Conservation (phyloP, 2,888 invertebrate species). For the Eledona agricola region DNA sequence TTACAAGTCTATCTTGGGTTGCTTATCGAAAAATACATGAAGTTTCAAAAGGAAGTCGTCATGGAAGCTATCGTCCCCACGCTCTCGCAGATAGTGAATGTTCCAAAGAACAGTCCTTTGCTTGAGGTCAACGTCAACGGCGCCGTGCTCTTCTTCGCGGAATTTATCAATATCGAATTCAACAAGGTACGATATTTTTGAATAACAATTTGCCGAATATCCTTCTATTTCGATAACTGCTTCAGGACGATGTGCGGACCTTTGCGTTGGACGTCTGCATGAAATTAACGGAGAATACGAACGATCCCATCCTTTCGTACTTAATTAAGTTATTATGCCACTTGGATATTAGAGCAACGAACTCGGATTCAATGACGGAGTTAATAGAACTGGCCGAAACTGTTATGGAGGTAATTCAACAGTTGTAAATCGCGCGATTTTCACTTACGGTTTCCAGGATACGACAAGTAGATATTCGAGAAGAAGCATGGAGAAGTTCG, state of each 20-base stretch:
- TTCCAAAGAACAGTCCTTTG: slow-evolving; percentile 35
- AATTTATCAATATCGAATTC: slow-evolving; percentile 7
- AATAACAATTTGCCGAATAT: too few species aligned
- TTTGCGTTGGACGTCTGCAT: slow-evolving; percentile 12
- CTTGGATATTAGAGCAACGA: slow-evolving; percentile 6
- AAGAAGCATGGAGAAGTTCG: slow-evolving; percentile 3
- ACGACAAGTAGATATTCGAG: not conserved
- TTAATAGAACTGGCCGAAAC: slow-evolving; percentile 9
- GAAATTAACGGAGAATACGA: slow-evolving; percentile 11
- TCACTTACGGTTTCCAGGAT: slow-evolving; percentile 5
- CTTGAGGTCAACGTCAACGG: slow-evolving; percentile 33
- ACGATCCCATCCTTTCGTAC: slow-evolving; percentile 1
- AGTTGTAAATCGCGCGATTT: not conserved
- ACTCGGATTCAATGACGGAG: not conserved
- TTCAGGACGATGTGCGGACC: slow-evolving; percentile 6
- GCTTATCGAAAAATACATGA: slow-evolving; percentile 8
- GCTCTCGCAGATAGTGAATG: slow-evolving; percentile 27
- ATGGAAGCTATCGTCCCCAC: slow-evolving; percentile 35
- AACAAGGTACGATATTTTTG: not conserved
- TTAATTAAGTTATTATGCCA: slow-evolving; percentile 8
- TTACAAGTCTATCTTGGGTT: slow-evolving; percentile 8
- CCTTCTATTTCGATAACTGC: too few species aligned
- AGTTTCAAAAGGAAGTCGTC: slow-evolving; percentile 13
- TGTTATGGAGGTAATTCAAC: slow-evolving; percentile 11
- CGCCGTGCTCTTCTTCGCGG: slow-evolving; percentile 31